A percentile compares a stretch with the other conserved stretches of the same genome.
phyloP scores from a whole-genome alignment of 2,113 vertebrate species.

The Melanerpes formicivorus region DNA sequence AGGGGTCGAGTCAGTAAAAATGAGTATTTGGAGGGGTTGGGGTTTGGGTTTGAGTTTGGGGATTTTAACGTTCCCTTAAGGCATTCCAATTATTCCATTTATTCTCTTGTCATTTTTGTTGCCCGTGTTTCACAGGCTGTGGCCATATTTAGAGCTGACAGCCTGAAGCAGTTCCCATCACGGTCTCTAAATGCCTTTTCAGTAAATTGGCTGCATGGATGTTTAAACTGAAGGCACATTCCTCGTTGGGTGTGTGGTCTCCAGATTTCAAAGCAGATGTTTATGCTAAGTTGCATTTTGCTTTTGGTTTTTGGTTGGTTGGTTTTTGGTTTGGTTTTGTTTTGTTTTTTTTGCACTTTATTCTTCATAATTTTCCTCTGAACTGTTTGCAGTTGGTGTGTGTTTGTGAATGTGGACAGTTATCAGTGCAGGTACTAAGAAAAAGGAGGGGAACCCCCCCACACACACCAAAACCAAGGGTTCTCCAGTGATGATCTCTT shows the following conservation, averaged over 20 bases:
- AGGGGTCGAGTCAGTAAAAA: not conserved
- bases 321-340: no score
- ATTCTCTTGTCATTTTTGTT: conserved; percentile 23
- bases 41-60: not conserved
- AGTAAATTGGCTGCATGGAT: conserved; percentile 67
- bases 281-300: conserved; percentile 68
- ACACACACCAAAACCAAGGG: not conserved
- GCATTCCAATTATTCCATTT: conserved; percentile 42
- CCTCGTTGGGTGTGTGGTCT: conserved; percentile 63
- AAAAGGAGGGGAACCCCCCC: not conserved
- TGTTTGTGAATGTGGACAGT: not conserved
- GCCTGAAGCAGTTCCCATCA: conserved; percentile 23
- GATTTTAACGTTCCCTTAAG: not conserved
- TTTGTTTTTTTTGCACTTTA: conserved; percentile 11
- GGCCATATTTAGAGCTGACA: conserved; percentile 56
- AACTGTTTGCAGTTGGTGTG: conserved; percentile 27
- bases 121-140: conserved; percentile 54
- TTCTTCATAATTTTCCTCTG: conserved; percentile 54
- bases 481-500: conserved; percentile 12
- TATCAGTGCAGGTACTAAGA: not conserved
- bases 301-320: conserved; percentile 42
- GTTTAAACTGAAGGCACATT: conserved; percentile 60
- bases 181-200: conserved; percentile 59
- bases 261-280: conserved; percentile 69
- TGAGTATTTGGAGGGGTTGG: not conserved